These are phyloP conservation scores for Habropoda laboriosa DNA, from an alignment of 1,140 invertebrate genomes.

Conservation along the genomic window DNA sequence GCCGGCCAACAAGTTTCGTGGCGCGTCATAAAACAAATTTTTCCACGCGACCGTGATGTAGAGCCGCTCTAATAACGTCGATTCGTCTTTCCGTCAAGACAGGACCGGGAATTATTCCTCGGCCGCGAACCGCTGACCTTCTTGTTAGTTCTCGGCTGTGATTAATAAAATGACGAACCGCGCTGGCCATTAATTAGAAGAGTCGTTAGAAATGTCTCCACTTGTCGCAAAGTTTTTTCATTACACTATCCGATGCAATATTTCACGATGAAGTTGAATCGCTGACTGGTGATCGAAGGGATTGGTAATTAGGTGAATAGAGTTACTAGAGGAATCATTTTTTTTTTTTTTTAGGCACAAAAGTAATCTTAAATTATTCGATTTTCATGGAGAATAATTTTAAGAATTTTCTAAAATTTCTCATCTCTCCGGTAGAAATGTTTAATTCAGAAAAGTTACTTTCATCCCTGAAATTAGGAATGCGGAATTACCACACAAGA, in stretches of 20 bases:
- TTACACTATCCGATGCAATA: too few relatives aligned
- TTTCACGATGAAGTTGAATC: too few relatives aligned
- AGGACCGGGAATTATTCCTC: background rate
- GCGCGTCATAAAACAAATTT: slow-evolving; percentile 7
- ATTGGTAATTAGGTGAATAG: too few relatives aligned
- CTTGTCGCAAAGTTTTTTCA: background rate
- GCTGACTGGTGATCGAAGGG: too few relatives aligned
- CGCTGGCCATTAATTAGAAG: slow-evolving; percentile 1
- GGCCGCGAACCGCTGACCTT: background rate
- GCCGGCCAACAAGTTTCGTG: background rate
- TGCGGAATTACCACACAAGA: too few relatives aligned
- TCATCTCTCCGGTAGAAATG: too few relatives aligned
- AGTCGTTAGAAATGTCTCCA: background rate
- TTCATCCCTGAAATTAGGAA: background rate
- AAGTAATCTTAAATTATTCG: too few relatives aligned
- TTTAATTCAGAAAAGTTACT: too few relatives aligned
- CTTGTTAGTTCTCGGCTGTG: background rate
- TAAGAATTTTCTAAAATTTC: too few relatives aligned
- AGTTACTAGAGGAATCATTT: too few relatives aligned
- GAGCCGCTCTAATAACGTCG: slow-evolving; percentile 8
- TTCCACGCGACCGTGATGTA: background rate
- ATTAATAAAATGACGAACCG: slow-evolving; percentile 16
- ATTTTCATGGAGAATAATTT: too few relatives aligned
- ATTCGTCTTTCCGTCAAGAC: slow-evolving; percentile 10
- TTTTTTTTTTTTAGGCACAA: too few relatives aligned